Percentiles rank a stretch among this genome's conserved stretches.
These are phyloP conservation scores for Xiphias gladius DNA, from an alignment of 2,113 vertebrate species.

Conservation along the genomic window DNA sequence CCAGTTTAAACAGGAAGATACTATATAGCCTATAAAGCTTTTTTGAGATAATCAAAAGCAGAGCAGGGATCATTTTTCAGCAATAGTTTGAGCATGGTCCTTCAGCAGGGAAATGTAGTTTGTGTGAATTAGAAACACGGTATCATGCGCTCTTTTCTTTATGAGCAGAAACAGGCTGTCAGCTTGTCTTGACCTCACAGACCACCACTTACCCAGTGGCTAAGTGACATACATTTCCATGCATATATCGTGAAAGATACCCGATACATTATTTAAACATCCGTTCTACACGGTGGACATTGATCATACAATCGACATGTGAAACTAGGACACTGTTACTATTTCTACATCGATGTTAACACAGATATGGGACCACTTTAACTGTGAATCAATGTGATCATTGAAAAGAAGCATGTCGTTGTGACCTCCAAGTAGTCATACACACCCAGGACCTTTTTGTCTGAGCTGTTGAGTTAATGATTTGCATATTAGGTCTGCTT, in stretches of 20 bases:
- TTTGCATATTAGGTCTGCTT: slow-evolving; percentile 16
- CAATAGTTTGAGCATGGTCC: background rate
- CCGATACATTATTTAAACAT: slow-evolving; percentile 44
- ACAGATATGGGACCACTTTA: slow-evolving; percentile 45
- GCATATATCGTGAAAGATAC: slow-evolving; percentile 11
- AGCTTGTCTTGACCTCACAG: background rate
- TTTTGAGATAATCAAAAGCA: background rate
- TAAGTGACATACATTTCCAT: background rate
- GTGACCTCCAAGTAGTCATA: slow-evolving; percentile 44
- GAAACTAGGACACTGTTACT: slow-evolving; percentile 35
- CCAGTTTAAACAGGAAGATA: background rate
- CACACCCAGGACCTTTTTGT: slow-evolving; percentile 7
- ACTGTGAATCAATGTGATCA: slow-evolving; percentile 51
- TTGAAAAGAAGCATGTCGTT: slow-evolving; percentile 37
- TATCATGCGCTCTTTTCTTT: background rate
- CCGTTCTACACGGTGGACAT: slow-evolving; percentile 23
- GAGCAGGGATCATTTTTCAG: background rate
- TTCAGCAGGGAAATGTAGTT: background rate
- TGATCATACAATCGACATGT: slow-evolving; percentile 51
- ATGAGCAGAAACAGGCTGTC: background rate
- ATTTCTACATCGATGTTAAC: slow-evolving; percentile 39
- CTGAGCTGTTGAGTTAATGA: slow-evolving; percentile 2
- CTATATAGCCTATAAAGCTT: background rate
- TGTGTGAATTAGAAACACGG: background rate
- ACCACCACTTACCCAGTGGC: background rate